These are phyloP conservation scores for Phyllotreta striolata DNA, from an alignment of 2,888 invertebrate genomes.

Conservation along the genomic window DNA sequence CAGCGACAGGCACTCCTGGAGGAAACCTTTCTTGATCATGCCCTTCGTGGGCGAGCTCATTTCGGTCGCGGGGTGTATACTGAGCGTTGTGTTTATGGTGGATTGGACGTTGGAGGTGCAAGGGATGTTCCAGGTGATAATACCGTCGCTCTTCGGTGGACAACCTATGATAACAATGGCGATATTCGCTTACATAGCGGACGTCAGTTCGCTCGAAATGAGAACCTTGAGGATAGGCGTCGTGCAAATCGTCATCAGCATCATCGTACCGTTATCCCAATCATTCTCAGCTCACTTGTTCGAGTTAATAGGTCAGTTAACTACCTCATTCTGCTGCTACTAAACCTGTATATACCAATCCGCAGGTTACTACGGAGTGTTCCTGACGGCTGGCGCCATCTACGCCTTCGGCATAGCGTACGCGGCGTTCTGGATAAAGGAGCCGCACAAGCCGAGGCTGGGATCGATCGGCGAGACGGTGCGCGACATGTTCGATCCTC, in stretches of 20 bases:
- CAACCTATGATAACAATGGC: conserved; percentile 61
- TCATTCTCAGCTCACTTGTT: conserved; percentile 54
- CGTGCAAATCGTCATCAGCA: conserved; percentile 59
- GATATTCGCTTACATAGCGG: conserved; percentile 58
- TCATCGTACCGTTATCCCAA: conserved; percentile 50
- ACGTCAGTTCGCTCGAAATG: conserved; percentile 64
- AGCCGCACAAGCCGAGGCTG: conserved; percentile 46
- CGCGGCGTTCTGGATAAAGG: conserved; percentile 55
- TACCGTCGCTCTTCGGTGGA: conserved; percentile 68
- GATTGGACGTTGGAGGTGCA: conserved; percentile 65
- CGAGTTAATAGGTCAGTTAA: conserved; percentile 45
- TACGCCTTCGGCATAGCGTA: conserved; percentile 53
- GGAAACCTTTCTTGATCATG: conserved; percentile 59
- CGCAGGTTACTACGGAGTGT: conserved; percentile 51
- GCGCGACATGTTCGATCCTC: conserved; percentile 55
- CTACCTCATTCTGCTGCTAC: no score
- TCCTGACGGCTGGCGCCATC: conserved; percentile 50
- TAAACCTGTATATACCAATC: no score
- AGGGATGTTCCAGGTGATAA: conserved; percentile 65
- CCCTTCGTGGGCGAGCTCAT: conserved; percentile 59
- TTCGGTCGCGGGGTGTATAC: conserved; percentile 63
- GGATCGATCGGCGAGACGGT: conserved; percentile 44
- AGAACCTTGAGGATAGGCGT: conserved; percentile 70
- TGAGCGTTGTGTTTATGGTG: conserved; percentile 66
- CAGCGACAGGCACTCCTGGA: conserved; percentile 57